Percentiles rank a stretch among this genome's conserved stretches.
Evolutionary conservation across 2,113 vertebrate species (phyloP).

Genomic region (Elaphurus davidianus): DNA sequence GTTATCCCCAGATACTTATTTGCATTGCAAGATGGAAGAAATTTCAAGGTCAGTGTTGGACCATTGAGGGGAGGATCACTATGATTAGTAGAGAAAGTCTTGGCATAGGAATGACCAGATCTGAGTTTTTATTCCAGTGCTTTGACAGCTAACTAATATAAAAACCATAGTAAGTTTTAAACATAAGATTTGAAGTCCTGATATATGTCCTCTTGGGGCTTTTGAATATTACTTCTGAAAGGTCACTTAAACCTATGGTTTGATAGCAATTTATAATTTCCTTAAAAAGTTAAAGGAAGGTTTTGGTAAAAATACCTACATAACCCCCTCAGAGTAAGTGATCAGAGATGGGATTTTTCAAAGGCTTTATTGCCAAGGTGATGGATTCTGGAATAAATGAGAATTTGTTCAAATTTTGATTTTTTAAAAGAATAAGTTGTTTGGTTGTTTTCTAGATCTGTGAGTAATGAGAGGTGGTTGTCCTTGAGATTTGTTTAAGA

Average conservation of each 20-base stretch:
- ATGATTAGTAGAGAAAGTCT: not conserved
- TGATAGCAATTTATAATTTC: constrained; percentile 8
- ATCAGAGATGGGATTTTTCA: not conserved
- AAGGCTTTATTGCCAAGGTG: not conserved
- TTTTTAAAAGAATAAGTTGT: not conserved
- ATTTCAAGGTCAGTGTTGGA: not conserved
- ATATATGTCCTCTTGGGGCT: not conserved
- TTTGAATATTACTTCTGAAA: constrained; percentile 49
- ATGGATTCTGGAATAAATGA: not conserved
- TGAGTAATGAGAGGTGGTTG: not conserved
- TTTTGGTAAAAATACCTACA: not conserved
- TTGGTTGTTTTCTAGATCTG: not conserved
- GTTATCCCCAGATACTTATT: not conserved
- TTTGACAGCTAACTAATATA: constrained; percentile 3
- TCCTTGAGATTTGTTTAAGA: not conserved
- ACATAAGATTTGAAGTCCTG: constrained; percentile 29
- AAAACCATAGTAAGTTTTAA: constrained; percentile 4
- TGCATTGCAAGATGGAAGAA: not conserved
- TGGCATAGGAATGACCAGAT: not conserved
- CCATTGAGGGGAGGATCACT: not conserved
- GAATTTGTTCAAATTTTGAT: not conserved
- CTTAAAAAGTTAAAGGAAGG: not conserved
- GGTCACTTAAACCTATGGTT: constrained; percentile 3
- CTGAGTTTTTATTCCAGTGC: not conserved
- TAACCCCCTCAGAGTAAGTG: not conserved